Evolutionary conservation across 1,140 invertebrate genomes (phyloP), one percentile per base, ranked within the genome.

Genomic region (Agrilus planipennis): DNA sequence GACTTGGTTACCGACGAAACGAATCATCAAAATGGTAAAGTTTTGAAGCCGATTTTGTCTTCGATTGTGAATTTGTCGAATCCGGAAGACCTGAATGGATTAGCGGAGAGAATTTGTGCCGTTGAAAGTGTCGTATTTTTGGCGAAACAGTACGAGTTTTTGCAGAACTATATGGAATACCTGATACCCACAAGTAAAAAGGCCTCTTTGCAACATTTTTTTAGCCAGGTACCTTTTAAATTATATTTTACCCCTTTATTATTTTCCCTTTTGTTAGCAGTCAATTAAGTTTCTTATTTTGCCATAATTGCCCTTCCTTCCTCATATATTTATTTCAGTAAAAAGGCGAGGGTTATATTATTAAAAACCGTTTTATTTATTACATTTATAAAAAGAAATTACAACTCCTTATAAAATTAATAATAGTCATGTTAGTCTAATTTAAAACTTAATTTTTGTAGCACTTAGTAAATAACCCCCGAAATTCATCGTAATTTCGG

Each of bases 111-210:
- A 47, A 78, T 93, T 19, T 83, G 94, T 4, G 92, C 84, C 0
- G 81, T 91, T 0, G 92, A 97, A 67, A 95, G 90, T 50, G 70
- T 90, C 2, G 76, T 90, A 52, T 95, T 92, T 67, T 70, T 95
- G 49, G 77, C 84, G 1, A 77, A 81, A 50, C 92, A 95, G 62
- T 84, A 89, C 47, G 79, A 89, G 56, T 72, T 77, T 34, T 64
- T 97, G 0, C 81, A 83, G 44, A 74, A 77, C 6, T 89, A 92
- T 60, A 69, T 96, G 49, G 83, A 84, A 56, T 72, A 79, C 39
- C 64, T 89, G 28, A 71, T 84, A 10, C 71, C 68, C 1, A 55
- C 56, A 12, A 65, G 72, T 37, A 79, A 78, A 51, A 73, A 70
- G 47, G 69, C 78, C 45, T 73, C 79, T 46, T 61, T 82, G 35